These are phyloP conservation scores for Botrylloides violaceus DNA, from an alignment of 23 tunicate species.

Conservation along the genomic window DNA sequence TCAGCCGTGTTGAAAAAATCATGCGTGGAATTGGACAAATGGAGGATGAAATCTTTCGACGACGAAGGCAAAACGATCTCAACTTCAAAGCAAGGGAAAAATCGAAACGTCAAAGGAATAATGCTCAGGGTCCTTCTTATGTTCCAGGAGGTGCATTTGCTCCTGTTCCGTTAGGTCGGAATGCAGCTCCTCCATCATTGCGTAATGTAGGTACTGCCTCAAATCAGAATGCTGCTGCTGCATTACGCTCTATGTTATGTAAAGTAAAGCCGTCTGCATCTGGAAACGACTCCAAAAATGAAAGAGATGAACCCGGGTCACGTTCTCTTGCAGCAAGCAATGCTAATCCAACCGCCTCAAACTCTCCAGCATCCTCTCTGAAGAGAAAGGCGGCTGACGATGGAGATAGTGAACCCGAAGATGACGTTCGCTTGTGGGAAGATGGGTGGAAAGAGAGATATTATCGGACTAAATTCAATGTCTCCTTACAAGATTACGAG, in stretches of 20 bases:
- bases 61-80: slow-evolving; percentile 68
- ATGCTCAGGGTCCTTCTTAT: slow-evolving; percentile 33
- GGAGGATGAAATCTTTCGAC: slow-evolving; percentile 88
- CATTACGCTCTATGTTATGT: slow-evolving; percentile 47
- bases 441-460: slow-evolving; percentile 99
- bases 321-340: background rate
- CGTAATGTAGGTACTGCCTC: slow-evolving; percentile 37
- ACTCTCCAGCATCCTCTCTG: background rate
- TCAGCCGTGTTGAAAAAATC: slow-evolving; percentile 75
- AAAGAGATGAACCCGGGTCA: too few species aligned
- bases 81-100: slow-evolving; percentile 71
- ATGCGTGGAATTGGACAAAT: slow-evolving; percentile 83
- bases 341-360: background rate
- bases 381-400: slow-evolving; percentile 16
- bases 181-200: slow-evolving; percentile 32
- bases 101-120: slow-evolving; percentile 39
- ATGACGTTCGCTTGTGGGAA: slow-evolving; percentile 95
- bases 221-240: slow-evolving; percentile 74
- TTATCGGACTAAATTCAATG: slow-evolving; percentile 80
- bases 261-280: background rate
- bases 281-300: background rate
- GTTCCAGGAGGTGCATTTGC: slow-evolving; percentile 77
- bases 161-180: slow-evolving; percentile 62
- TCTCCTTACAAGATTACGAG: slow-evolving; percentile 76
- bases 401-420: slow-evolving; percentile 88